A percentile compares a stretch with the other conserved stretches of the same genome.
Evolutionary conservation across 2,797 vertebrate genomes (phyloP).

Genomic region (Pogoniulus pusillus): DNA sequence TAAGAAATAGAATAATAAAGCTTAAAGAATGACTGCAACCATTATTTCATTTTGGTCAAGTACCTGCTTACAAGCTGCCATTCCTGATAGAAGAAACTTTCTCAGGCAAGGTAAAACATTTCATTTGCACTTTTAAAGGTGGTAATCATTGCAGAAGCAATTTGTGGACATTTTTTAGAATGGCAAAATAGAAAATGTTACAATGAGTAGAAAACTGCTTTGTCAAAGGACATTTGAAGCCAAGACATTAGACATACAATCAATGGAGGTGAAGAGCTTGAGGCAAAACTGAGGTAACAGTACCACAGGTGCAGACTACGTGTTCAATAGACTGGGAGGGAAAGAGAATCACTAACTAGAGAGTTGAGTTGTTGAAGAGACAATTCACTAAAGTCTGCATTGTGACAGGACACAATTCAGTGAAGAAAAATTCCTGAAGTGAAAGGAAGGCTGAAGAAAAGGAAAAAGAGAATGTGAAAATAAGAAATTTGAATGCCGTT

Average conservation of each 20-base stretch:
- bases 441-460: background rate
- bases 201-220: background rate
- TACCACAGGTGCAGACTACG: accelerated
- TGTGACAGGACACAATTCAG: background rate
- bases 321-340: background rate
- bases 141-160: background rate
- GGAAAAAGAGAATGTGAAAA: background rate
- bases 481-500: background rate
- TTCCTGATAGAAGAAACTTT: background rate
- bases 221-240: background rate
- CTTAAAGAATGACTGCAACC: background rate
- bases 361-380: background rate
- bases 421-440: background rate
- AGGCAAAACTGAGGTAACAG: background rate
- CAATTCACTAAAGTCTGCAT: background rate
- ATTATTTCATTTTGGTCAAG: background rate
- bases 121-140: background rate
- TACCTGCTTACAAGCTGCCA: background rate
- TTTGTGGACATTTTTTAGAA: background rate
- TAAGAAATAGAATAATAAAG: background rate
- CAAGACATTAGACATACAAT: background rate
- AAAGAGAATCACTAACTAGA: background rate
- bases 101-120: background rate
- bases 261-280: background rate
- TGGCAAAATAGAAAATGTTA: background rate